These are phyloP conservation scores for Anoura caudifer DNA, from an alignment of 2,113 vertebrate genomes.

Conservation along the genomic window DNA sequence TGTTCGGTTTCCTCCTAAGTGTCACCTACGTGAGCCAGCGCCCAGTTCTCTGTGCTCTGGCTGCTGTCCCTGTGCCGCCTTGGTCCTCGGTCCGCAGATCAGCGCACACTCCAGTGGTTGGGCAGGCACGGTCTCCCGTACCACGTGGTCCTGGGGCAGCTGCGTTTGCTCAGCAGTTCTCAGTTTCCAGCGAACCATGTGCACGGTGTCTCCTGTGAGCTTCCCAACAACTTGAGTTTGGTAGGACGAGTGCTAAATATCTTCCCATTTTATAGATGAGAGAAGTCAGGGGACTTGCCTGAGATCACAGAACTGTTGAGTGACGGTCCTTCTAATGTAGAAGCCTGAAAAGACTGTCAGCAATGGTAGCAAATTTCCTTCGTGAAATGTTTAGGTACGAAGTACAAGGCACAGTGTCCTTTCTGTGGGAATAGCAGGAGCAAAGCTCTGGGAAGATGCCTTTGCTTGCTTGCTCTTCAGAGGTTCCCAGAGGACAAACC, in stretches of 20 bases:
- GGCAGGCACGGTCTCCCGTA: neutral
- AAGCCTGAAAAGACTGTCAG: neutral
- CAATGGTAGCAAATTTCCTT: constrained; percentile 6
- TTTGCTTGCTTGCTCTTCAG: neutral
- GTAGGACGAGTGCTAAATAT: neutral
- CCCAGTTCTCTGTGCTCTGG: neutral
- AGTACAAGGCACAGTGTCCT: constrained; percentile 30
- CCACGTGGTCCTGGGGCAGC: neutral
- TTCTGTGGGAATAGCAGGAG: constrained; percentile 3
- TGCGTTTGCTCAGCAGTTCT: neutral
- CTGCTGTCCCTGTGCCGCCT: neutral
- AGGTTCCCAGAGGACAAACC: neutral
- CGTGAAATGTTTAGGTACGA: constrained; percentile 25
- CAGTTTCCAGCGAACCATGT: neutral
- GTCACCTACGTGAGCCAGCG: neutral
- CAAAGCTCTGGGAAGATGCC: constrained; percentile 41
- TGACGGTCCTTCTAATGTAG: neutral
- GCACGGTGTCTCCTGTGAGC: neutral
- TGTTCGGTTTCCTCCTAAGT: neutral
- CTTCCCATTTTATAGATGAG: neutral
- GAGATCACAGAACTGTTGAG: neutral
- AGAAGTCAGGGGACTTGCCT: neutral
- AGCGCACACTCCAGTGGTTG: neutral
- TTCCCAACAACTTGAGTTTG: neutral
- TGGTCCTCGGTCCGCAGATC: neutral